These are phyloP conservation scores for Erpobdella octoculata DNA, from an alignment of 2,888 invertebrate genomes.

Conservation along the genomic window DNA sequence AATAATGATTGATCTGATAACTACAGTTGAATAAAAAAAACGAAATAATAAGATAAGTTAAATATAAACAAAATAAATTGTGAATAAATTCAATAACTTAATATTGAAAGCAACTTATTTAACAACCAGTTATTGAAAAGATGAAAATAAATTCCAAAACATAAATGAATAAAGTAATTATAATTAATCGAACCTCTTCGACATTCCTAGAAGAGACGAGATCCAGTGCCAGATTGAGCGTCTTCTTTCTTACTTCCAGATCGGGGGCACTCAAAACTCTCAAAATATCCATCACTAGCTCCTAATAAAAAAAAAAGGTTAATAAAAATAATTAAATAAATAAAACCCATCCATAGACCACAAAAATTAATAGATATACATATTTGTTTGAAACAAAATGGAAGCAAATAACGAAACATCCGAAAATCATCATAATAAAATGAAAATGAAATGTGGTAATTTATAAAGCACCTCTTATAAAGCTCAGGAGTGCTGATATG, in stretches of 20 bases:
- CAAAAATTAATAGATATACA: neutral
- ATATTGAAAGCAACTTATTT: no score
- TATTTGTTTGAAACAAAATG: neutral
- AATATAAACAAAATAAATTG: neutral
- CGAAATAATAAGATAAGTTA: neutral
- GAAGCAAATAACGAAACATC: neutral
- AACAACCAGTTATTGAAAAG: neutral
- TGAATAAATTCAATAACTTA: no score
- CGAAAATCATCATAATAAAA: neutral
- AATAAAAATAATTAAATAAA: neutral
- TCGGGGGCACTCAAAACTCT: constrained; percentile 85
- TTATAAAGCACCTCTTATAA: no score
- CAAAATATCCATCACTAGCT: constrained; percentile 92
- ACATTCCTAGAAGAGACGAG: constrained; percentile 83
- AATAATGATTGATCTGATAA: no score
- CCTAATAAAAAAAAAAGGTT: constrained; percentile 51
- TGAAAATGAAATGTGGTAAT: neutral
- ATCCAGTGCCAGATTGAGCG: constrained; percentile 73
- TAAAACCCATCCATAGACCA: neutral
- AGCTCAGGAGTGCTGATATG: no score
- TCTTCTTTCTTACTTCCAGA: constrained; percentile 83
- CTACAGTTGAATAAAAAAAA: neutral
- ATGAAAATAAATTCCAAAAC: neutral
- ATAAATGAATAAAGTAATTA: neutral
- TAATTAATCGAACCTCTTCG: constrained; percentile 60